phyloP scores from a whole-genome alignment of 2,113 vertebrate species.

The Oryzias melastigma region DNA sequence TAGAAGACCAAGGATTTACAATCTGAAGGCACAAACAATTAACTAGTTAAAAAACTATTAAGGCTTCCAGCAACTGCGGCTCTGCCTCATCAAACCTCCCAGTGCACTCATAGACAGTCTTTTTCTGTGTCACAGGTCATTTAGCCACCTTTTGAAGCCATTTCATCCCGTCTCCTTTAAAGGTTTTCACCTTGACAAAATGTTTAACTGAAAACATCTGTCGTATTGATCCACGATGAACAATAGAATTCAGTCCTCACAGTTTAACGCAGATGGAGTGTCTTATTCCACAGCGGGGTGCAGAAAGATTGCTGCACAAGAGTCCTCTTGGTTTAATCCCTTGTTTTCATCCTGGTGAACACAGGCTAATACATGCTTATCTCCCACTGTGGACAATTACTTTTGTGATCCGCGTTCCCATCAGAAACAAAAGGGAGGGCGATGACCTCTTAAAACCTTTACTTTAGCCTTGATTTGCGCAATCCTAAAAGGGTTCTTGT shows the following conservation, averaged over 20 bases:
- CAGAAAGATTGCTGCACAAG: constrained; percentile 11
- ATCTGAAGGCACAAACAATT: background rate
- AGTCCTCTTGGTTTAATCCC: constrained; percentile 44
- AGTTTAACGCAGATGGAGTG: background rate
- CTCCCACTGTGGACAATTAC: constrained; percentile 59
- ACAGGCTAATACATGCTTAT: constrained; percentile 56
- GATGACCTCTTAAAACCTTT: constrained; percentile 53
- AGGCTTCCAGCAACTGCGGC: background rate
- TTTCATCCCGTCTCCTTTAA: background rate
- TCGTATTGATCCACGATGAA: background rate
- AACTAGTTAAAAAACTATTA: background rate
- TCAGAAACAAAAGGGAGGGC: constrained; percentile 54
- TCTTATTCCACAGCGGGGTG: background rate
- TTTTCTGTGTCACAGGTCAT: background rate
- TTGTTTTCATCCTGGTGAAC: constrained; percentile 35
- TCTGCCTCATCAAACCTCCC: background rate
- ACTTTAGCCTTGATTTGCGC: constrained; percentile 24
- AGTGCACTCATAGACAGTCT: background rate
- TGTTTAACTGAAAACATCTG: background rate
- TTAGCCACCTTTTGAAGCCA: background rate
- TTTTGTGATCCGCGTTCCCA: constrained; percentile 46
- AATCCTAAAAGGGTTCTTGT: constrained; percentile 24
- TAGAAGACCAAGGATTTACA: background rate
- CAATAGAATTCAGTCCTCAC: background rate
- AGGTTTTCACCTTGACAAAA: background rate